A percentile compares a stretch with the other conserved stretches of the same genome.
phyloP scores from a whole-genome alignment of 2,113 vertebrate genomes.

The Oncorhynchus kisutch region DNA sequence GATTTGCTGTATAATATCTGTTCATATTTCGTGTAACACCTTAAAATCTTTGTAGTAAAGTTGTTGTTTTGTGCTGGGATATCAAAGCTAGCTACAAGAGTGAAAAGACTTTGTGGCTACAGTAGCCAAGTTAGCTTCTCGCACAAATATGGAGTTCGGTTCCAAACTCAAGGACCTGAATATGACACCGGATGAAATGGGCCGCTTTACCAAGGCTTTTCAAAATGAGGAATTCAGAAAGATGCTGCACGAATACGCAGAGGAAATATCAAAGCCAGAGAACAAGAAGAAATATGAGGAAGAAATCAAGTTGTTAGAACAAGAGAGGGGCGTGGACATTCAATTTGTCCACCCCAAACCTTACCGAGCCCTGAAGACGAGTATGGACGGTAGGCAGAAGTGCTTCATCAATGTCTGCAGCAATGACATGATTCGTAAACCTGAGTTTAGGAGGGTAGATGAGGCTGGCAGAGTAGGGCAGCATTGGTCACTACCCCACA shows the following conservation, averaged over 20 bases:
- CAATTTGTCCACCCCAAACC: slow-evolving; percentile 85
- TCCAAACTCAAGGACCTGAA: slow-evolving; percentile 76
- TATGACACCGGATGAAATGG: slow-evolving; percentile 80
- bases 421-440: slow-evolving; percentile 72
- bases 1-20: neutral
- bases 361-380: slow-evolving; percentile 81
- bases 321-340: slow-evolving; percentile 79
- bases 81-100: neutral
- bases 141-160: slow-evolving; percentile 45
- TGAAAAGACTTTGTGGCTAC: neutral
- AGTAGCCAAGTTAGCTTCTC: neutral
- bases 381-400: slow-evolving; percentile 72
- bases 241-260: slow-evolving; percentile 80
- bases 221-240: slow-evolving; percentile 79
- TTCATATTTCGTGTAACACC: neutral
- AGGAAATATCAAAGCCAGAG: slow-evolving; percentile 81
- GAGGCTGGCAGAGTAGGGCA: slow-evolving; percentile 60
- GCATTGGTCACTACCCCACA: slow-evolving; percentile 83
- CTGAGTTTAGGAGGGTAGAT: slow-evolving; percentile 49
- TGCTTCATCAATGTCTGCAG: slow-evolving; percentile 88
- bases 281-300: slow-evolving; percentile 81
- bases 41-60: neutral
- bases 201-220: slow-evolving; percentile 76
- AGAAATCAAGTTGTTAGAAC: slow-evolving; percentile 83
- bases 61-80: neutral